A percentile compares a stretch with the other conserved stretches of the same genome.
These are phyloP conservation scores for Epirrhoe tristata DNA, from an alignment of 2,888 invertebrate genomes.

Conservation along the genomic window DNA sequence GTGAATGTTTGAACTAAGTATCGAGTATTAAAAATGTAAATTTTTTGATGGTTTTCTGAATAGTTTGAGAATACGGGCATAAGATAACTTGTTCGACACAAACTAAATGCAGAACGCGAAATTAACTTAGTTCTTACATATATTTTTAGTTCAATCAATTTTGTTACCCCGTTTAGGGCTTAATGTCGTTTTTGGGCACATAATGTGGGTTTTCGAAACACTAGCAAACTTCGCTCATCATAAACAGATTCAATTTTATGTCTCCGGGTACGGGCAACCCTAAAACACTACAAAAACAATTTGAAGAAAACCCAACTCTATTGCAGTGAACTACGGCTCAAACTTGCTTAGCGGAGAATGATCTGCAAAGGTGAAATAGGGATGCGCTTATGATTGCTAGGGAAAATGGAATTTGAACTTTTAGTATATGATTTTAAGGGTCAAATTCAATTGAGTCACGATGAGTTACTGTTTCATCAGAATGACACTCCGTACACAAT, in stretches of 20 bases:
- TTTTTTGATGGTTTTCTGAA: too few species aligned
- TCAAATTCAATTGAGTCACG: constrained; percentile 10
- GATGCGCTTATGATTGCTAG: constrained; percentile 4
- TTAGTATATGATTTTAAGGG: constrained; percentile 7
- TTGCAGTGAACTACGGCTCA: neutral
- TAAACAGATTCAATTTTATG: constrained; percentile 80
- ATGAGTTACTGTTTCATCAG: neutral
- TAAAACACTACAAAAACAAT: constrained; percentile 7
- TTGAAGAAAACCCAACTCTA: constrained; percentile 15
- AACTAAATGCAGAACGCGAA: too few species aligned
- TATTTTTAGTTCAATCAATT: neutral
- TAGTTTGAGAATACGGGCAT: too few species aligned
- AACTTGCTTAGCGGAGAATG: neutral
- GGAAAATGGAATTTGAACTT: constrained; percentile 6
- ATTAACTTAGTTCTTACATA: too few species aligned
- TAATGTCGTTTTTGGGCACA: constrained; percentile 14
- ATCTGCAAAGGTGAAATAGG: constrained; percentile 7
- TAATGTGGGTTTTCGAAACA: constrained; percentile 26
- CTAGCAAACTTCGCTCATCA: constrained; percentile 53
- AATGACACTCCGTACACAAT: constrained; percentile 17
- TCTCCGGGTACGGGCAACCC: constrained; percentile 52
- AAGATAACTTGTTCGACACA: too few species aligned
- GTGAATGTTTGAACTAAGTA: too few species aligned
- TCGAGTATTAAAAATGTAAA: too few species aligned
- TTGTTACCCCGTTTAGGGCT: constrained; percentile 6